Evolutionary conservation across 1,140 invertebrate species (phyloP).

Genomic region (Phthorimaea operculella): DNA sequence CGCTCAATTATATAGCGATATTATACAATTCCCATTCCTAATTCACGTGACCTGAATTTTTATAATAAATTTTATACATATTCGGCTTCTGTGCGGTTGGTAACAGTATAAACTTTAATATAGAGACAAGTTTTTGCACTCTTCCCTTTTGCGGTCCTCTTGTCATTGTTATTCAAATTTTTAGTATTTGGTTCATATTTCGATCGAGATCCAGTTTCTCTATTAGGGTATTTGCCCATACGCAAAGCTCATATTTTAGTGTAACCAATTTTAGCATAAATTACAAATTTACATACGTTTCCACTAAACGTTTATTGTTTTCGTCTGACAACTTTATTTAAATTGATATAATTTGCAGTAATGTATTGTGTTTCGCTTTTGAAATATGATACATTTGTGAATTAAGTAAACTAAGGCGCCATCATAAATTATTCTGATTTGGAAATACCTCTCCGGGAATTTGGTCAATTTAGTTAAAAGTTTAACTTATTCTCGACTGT

Average conservation of each 20-base stretch:
- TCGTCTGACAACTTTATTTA: slow-evolving; percentile 6
- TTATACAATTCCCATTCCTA: slow-evolving; percentile 41
- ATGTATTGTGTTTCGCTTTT: not conserved
- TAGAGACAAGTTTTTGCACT: not conserved
- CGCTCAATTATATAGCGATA: slow-evolving; percentile 43
- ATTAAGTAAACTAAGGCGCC: not conserved
- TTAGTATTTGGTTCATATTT: not conserved
- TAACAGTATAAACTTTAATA: slow-evolving; percentile 14
- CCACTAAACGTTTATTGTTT: not conserved
- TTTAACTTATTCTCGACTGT: no score
- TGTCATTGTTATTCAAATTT: not conserved
- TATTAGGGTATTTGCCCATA: not conserved
- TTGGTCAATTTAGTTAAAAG: no score
- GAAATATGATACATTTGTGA: not conserved
- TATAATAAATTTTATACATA: slow-evolving; percentile 16
- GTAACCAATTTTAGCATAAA: not conserved
- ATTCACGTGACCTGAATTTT: slow-evolving; percentile 27
- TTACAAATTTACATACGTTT: not conserved
- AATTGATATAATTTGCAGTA: slow-evolving; percentile 3
- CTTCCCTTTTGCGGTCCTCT: not conserved
- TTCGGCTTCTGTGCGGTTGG: slow-evolving; percentile 24
- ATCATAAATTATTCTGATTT: no score
- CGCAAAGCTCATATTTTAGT: not conserved
- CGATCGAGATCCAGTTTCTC: not conserved
- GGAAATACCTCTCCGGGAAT: no score